phyloP scores from a whole-genome alignment of 1,140 invertebrate species.

The Hormaphis cornu region DNA sequence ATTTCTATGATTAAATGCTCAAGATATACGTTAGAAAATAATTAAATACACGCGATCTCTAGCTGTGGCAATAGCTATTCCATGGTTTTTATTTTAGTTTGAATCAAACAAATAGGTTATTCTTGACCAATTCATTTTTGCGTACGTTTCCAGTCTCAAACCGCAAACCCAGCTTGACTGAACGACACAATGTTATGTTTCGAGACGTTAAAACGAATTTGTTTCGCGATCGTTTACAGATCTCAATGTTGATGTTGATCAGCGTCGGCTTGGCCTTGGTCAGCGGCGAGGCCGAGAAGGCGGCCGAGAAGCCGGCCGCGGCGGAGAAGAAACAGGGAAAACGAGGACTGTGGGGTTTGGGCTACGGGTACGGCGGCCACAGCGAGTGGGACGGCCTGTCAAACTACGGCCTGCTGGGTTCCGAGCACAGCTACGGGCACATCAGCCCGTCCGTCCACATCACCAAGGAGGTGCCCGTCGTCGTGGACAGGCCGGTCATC shows the following conservation, averaged over 20 bases:
- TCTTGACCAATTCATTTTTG: no score
- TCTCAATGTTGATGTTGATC: neutral
- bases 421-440: conserved; percentile 17
- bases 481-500: conserved; percentile 31
- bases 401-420: neutral
- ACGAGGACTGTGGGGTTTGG: conserved; percentile 10
- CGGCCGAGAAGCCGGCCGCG: neutral
- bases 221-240: neutral
- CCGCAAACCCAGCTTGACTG: no score
- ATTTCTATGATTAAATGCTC: no score
- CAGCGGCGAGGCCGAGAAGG: neutral
- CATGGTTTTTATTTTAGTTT: no score
- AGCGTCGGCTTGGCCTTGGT: neutral
- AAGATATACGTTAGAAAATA: no score
- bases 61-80: no score
- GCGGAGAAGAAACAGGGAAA: conserved; percentile 17
- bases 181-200: no score
- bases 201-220: no score
- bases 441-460: neutral
- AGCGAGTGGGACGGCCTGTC: conserved; percentile 27
- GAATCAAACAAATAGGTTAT: no score
- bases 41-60: no score
- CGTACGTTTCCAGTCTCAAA: no score
- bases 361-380: conserved; percentile 13
- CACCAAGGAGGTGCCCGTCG: conserved; percentile 16